These are phyloP conservation scores for Patella caerulea DNA, from an alignment of 2,888 invertebrate genomes.

Conservation along the genomic window DNA sequence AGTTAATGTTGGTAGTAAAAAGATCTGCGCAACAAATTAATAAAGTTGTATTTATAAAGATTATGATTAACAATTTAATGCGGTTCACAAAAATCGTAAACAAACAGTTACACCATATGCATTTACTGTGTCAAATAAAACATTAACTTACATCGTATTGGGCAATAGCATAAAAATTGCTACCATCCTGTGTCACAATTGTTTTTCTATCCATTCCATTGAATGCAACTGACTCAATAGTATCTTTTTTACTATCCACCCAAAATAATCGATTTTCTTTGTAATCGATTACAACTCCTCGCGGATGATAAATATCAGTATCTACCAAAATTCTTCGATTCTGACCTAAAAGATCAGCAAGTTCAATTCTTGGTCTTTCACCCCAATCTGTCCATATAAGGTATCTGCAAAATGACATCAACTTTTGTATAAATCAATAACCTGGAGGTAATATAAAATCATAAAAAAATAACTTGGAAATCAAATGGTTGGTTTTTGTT, in stretches of 20 bases:
- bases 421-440: not conserved
- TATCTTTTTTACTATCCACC: conserved; percentile 86
- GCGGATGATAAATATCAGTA: conserved; percentile 46
- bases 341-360: conserved; percentile 58
- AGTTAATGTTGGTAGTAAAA: too few relatives aligned
- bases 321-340: conserved; percentile 52
- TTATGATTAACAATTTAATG: too few relatives aligned
- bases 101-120: too few relatives aligned
- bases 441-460: too few relatives aligned
- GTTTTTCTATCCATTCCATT: conserved; percentile 80
- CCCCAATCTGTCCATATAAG: conserved; percentile 68
- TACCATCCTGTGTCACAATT: conserved; percentile 47
- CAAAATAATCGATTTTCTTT: conserved; percentile 83
- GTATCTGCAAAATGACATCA: conserved; percentile 45
- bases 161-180: conserved; percentile 59
- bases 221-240: conserved; percentile 84
- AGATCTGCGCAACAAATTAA: too few relatives aligned
- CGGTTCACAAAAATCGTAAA: too few relatives aligned
- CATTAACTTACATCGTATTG: conserved; percentile 49
- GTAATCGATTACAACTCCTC: conserved; percentile 84
- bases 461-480: too few relatives aligned
- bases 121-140: too few relatives aligned
- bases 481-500: too few relatives aligned
- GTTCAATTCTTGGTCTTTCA: conserved; percentile 56
- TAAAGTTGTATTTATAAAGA: too few relatives aligned